These are phyloP conservation scores for Synanthedon formicaeformis DNA, from an alignment of 2,888 invertebrate species.

Conservation along the genomic window DNA sequence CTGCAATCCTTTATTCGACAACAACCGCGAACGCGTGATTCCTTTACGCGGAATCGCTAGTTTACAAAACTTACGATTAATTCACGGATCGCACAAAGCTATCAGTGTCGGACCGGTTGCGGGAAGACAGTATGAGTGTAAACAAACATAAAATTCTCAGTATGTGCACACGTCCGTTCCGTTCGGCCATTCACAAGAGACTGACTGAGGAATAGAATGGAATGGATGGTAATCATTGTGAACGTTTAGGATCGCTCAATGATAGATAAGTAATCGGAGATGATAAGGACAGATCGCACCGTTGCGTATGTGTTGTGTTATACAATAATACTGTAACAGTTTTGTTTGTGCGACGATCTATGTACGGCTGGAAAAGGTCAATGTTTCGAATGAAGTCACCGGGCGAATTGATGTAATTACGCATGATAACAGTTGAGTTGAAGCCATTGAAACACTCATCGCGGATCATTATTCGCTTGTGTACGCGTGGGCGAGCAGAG, in stretches of 20 bases:
- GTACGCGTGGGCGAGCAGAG: too few relatives aligned
- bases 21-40: slow-evolving; percentile 1
- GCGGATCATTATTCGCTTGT: too few relatives aligned
- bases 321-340: neutral
- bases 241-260: slow-evolving; percentile 1
- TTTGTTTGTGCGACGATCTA: slow-evolving; percentile 1
- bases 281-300: slow-evolving; percentile 26
- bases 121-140: slow-evolving; percentile 9
- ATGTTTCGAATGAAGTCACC: slow-evolving; percentile 60
- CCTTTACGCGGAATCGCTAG: slow-evolving; percentile 7
- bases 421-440: slow-evolving; percentile 5
- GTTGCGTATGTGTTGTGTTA: slow-evolving; percentile 12
- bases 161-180: slow-evolving; percentile 11
- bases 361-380: slow-evolving; percentile 45
- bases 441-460: slow-evolving; percentile 1
- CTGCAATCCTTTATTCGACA: slow-evolving; percentile 41
- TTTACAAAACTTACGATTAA: slow-evolving; percentile 13
- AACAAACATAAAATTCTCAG: slow-evolving; percentile 3
- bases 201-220: slow-evolving; percentile 8
- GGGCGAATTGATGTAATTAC: slow-evolving; percentile 29
- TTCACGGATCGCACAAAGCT: slow-evolving; percentile 19
- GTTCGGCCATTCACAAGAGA: slow-evolving; percentile 9
- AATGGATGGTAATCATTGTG: slow-evolving; percentile 1
- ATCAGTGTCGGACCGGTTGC: slow-evolving; percentile 22
- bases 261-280: slow-evolving; percentile 7